Conservation (phyloP, 2,888 invertebrate genomes). For the Melipona bicolor region DNA sequence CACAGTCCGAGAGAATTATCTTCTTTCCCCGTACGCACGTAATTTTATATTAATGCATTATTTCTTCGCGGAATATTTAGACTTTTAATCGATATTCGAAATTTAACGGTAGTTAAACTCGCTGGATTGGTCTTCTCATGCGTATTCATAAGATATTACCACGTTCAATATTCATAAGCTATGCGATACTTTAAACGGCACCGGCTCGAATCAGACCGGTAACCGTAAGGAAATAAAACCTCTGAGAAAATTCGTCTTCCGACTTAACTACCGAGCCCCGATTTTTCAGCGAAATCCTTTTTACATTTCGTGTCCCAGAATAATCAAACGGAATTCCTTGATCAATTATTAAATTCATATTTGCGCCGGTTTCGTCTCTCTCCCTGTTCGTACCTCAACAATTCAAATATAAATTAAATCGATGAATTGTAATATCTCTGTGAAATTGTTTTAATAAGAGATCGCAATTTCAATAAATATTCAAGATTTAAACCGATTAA, state of each 20-base stretch:
- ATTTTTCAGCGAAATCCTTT: background rate
- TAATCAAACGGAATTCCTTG: background rate
- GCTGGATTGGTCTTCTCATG: slow-evolving; percentile 56
- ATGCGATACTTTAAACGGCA: slow-evolving; percentile 53
- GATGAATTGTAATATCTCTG: background rate
- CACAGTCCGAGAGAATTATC: too few relatives aligned
- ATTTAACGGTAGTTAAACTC: slow-evolving; percentile 54
- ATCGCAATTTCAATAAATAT: background rate
- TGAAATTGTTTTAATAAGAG: background rate
- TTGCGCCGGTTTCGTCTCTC: background rate
- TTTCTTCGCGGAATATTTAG: slow-evolving; percentile 41
- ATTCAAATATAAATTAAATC: background rate
- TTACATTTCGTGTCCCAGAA: too few relatives aligned
- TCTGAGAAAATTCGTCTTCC: background rate
- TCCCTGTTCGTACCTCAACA: background rate
- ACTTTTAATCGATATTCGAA: slow-evolving; percentile 58
- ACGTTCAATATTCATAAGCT: slow-evolving; percentile 60
- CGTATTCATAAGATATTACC: slow-evolving; percentile 62
- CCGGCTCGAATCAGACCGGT: slow-evolving; percentile 33
- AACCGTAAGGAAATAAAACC: slow-evolving; percentile 34
- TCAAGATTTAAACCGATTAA: background rate
- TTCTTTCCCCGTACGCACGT: background rate
- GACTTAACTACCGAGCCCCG: slow-evolving; percentile 1
- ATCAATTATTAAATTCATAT: background rate
- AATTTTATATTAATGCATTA: slow-evolving; percentile 35